Evolutionary conservation across 2,888 invertebrate species (phyloP), one percentile per base, ranked within the genome.

Genomic region (Aelia acuminata): DNA sequence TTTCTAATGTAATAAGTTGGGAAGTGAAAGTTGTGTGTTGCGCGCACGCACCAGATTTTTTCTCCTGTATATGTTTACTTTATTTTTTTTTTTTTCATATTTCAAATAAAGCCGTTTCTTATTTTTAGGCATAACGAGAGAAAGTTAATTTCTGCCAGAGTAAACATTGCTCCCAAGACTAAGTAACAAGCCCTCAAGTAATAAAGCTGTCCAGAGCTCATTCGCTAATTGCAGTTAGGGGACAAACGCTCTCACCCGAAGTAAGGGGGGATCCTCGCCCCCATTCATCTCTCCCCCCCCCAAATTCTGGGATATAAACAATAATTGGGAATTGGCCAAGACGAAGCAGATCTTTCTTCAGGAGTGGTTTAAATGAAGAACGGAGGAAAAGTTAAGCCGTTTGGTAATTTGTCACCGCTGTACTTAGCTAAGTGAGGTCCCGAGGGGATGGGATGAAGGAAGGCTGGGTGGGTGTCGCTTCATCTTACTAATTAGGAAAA

Each of bases 191-290:
- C 53, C n/a, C n/a, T 1, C 7, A 53, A 53, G 53, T 53, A 53
- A 53, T 53, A 53, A 53, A n/a, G 53, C 8, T 53, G 53, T 53
- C 53, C n/a, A 53, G 53, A 53, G n/a, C n/a, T n/a, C 53, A 53
- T 53, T 53, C 53, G 1, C 53, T 53, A 53, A 53, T 53, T 53
- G 53, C 53, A n/a, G n/a, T n/a, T n/a, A 53, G 53, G 53, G 53
- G 53, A n/a, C 53, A 53, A 53, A n/a, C n/a, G 53, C 8, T 53
- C n/a, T 53, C n/a, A n/a, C 53, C 53, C 53, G n/a, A 53, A 53
- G 53, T 11, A 11, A 53, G 10, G 43, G 43, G 43, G n/a, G n/a
- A n/a, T n/a, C n/a, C n/a, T n/a, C n/a, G n/a, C n/a, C n/a, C 18
- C 4, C 20, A 3, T 5, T 4, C 50, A 18, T 22, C 2, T 13